phyloP scores from a whole-genome alignment of 2,888 invertebrate species.

The Sarcophaga variegata region DNA sequence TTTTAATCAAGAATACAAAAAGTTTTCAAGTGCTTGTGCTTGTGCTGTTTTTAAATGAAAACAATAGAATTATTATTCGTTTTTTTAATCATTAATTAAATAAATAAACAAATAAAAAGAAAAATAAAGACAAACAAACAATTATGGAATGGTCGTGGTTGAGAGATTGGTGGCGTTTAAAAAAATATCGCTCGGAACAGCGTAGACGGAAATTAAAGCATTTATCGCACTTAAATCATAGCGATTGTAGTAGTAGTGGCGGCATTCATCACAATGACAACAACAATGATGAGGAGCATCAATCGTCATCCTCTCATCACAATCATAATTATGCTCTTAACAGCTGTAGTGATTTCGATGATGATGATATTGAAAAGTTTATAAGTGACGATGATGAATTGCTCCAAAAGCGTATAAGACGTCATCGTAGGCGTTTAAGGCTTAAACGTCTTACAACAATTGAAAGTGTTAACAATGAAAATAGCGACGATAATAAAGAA shows the following conservation, averaged over 20 bases:
- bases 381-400: conserved; percentile 66
- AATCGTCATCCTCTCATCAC: conserved; percentile 23
- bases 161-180: conserved; percentile 91
- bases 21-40: conserved; percentile 27
- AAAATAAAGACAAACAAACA: conserved; percentile 37
- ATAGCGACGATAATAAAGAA: not conserved
- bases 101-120: conserved; percentile 6
- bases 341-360: conserved; percentile 49
- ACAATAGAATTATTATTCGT: conserved; percentile 1
- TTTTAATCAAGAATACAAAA: not conserved
- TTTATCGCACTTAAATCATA: conserved; percentile 50
- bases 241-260: conserved; percentile 5
- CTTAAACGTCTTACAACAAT: conserved; percentile 60
- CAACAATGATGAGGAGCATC: conserved; percentile 34
- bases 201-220: conserved; percentile 62
- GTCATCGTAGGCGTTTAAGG: conserved; percentile 63
- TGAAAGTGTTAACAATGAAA: conserved; percentile 61
- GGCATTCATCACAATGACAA: conserved; percentile 16
- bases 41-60: conserved; percentile 7
- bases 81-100: conserved; percentile 6
- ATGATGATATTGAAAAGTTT: conserved; percentile 56
- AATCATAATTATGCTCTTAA: conserved; percentile 63
- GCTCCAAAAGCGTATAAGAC: conserved; percentile 61
- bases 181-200: conserved; percentile 80
- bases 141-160: conserved; percentile 90